phyloP scores from a whole-genome alignment of 1,140 invertebrate genomes.

The Sitophilus oryzae region DNA sequence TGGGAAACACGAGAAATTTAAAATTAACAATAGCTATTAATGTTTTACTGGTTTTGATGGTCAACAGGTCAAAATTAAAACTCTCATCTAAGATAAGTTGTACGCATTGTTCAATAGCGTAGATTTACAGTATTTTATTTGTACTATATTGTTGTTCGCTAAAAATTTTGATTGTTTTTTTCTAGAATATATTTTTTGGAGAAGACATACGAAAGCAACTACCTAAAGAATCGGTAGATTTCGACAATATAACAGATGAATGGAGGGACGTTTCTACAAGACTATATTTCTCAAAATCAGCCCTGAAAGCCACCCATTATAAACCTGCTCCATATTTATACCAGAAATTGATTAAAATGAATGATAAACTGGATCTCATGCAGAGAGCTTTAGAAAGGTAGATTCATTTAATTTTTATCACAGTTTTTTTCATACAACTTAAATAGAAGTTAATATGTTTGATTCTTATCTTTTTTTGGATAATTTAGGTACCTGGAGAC shows the following conservation, averaged over 20 bases:
- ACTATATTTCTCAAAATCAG: conserved; percentile 51
- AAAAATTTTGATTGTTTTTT: no score
- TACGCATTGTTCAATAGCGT: no score
- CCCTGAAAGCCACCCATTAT: conserved; percentile 52
- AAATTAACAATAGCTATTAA: no score
- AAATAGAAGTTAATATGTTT: no score
- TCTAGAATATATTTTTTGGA: conserved; percentile 72
- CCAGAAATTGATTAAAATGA: conserved; percentile 57
- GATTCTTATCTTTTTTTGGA: no score
- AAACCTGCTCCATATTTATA: conserved; percentile 53
- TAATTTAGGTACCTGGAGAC: conserved; percentile 64
- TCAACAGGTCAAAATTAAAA: no score
- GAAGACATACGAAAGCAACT: conserved; percentile 81
- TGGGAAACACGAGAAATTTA: no score
- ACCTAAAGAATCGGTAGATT: conserved; percentile 68
- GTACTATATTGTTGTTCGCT: no score
- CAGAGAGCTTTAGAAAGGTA: conserved; percentile 64
- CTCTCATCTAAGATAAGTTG: no score
- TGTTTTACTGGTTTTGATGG: no score
- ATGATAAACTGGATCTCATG: conserved; percentile 60
- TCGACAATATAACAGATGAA: conserved; percentile 62
- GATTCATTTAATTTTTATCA: not conserved
- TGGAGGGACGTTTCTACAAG: conserved; percentile 67
- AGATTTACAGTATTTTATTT: no score
- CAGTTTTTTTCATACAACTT: not conserved